A percentile compares a stretch with the other conserved stretches of the same genome.
Conservation (phyloP, 2,797 vertebrate genomes). For the Channallabes apus region DNA sequence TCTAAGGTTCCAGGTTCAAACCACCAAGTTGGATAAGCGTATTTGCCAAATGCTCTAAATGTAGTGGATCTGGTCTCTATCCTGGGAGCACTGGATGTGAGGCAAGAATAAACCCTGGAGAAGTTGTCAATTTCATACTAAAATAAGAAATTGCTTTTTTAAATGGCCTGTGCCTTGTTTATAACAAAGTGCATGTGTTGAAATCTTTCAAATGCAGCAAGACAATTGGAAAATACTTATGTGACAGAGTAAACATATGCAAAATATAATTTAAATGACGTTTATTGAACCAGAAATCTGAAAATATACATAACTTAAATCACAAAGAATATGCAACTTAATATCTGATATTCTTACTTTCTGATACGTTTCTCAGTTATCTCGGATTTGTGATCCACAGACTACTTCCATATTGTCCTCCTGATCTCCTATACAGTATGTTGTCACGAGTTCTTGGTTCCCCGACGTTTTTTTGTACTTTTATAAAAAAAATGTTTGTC, state of each 20-base stretch:
- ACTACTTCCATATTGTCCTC: neutral
- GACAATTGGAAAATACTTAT: neutral
- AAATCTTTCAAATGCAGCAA: neutral
- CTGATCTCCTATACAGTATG: no score
- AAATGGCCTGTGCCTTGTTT: neutral
- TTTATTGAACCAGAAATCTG: neutral
- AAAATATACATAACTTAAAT: no score
- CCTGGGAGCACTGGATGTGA: neutral
- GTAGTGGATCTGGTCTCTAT: neutral
- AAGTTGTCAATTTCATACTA: neutral
- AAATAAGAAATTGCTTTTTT: neutral
- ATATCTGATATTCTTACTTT: neutral
- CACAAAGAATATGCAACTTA: no score
- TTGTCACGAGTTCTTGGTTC: no score
- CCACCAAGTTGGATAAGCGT: no score
- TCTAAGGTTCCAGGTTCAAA: no score
- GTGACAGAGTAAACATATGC: neutral
- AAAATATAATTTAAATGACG: neutral
- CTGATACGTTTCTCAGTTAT: neutral
- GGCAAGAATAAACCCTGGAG: neutral
- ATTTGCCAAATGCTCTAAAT: neutral
- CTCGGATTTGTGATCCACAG: neutral
- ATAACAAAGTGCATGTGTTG: neutral
- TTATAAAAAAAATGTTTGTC: neutral
- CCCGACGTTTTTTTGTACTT: no score